Evolutionary conservation across 2,888 invertebrate species (phyloP).

Genomic region (Dascillus cervinus): DNA sequence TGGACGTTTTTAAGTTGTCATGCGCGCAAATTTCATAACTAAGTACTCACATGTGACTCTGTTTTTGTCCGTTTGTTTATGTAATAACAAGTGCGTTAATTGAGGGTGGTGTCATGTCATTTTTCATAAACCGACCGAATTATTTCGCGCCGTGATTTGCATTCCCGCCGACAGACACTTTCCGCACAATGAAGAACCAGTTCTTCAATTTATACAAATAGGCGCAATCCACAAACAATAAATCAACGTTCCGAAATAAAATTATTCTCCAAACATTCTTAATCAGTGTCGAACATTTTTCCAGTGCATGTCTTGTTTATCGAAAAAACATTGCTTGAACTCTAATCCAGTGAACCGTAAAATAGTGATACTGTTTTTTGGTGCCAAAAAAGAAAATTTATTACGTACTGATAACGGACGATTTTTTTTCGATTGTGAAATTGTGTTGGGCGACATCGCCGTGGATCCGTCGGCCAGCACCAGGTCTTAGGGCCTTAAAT

Average conservation of each 20-base stretch:
- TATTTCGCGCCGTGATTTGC: too few species aligned
- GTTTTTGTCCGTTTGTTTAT: conserved; percentile 22
- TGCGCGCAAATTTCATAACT: conserved; percentile 21
- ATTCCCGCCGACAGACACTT: too few species aligned
- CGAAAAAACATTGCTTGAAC: conserved; percentile 3
- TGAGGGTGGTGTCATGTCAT: conserved; percentile 4
- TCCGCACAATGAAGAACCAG: conserved; percentile 1
- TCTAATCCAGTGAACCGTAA: conserved; percentile 11
- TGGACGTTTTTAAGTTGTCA: conserved; percentile 18
- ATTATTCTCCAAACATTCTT: too few species aligned
- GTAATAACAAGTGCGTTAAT: conserved; percentile 10
- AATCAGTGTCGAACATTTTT: too few species aligned
- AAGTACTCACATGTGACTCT: conserved; percentile 17
- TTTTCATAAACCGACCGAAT: too few species aligned
- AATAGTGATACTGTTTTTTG: conserved; percentile 13
- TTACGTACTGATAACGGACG: neutral
- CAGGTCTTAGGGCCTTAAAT: conserved; percentile 12
- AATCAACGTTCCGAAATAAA: too few species aligned
- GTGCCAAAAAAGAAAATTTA: conserved; percentile 15
- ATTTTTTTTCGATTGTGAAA: neutral
- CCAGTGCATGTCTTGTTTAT: conserved; percentile 4
- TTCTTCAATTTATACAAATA: too few species aligned
- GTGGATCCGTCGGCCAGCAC: conserved; percentile 10
- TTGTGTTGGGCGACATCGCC: neutral
- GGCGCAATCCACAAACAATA: too few species aligned